phyloP scores from a whole-genome alignment of 2,113 vertebrate genomes.

The Erythrocebus patas region DNA sequence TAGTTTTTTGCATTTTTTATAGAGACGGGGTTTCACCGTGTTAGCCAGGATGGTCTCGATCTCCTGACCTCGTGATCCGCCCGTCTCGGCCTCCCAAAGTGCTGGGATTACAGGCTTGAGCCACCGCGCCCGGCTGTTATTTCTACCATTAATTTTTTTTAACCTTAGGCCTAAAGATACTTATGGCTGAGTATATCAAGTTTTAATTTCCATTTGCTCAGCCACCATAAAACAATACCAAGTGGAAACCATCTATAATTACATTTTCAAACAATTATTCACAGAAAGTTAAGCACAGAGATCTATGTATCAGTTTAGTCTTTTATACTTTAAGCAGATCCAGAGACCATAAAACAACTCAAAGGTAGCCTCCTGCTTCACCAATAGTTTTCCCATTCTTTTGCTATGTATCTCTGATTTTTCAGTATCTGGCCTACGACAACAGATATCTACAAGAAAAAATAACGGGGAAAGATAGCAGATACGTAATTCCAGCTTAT shows the following conservation, averaged over 20 bases:
- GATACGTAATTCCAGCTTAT: not conserved
- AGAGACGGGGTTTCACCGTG: too few species aligned
- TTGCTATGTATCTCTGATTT: not conserved
- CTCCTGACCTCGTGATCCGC: too few species aligned
- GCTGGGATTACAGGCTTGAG: too few species aligned
- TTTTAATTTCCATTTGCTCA: not conserved
- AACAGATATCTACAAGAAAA: not conserved
- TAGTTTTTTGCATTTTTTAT: too few species aligned
- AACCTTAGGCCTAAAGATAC: not conserved
- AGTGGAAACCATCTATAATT: not conserved
- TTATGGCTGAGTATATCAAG: not conserved
- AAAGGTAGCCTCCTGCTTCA: not conserved
- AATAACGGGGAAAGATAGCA: not conserved
- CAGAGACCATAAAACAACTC: not conserved
- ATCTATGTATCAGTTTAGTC: not conserved
- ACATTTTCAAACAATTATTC: not conserved
- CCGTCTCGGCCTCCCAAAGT: too few species aligned
- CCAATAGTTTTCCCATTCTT: not conserved
- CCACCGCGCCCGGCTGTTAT: not conserved
- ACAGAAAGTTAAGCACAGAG: not conserved
- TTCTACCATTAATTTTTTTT: slow-evolving; percentile 38
- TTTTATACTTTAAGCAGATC: not conserved
- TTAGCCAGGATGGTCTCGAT: too few species aligned
- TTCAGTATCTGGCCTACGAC: not conserved
- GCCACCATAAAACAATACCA: slow-evolving; percentile 18